These are phyloP conservation scores for Tokudaia muenninki DNA, from an alignment of 2,797 vertebrate species.

Conservation along the genomic window DNA sequence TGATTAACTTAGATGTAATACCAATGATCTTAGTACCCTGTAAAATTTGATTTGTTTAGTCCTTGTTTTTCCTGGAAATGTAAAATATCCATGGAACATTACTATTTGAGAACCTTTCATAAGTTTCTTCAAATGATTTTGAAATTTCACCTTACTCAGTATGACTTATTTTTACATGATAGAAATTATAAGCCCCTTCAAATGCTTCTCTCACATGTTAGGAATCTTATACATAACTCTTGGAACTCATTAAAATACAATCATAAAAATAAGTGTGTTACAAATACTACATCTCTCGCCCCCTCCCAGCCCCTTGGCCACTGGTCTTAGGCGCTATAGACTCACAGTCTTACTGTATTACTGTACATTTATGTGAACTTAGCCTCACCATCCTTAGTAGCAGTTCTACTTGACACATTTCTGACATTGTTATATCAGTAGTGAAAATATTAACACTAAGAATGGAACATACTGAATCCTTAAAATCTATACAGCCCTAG, in stretches of 20 bases:
- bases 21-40: not conserved
- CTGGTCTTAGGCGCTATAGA: conserved; percentile 14
- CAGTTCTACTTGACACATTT: conserved; percentile 83
- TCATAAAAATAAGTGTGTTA: conserved; percentile 77
- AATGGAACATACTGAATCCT: conserved; percentile 82
- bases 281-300: conserved; percentile 77
- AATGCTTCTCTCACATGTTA: conserved; percentile 82
- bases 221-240: conserved; percentile 70
- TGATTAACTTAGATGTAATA: conserved; percentile 42
- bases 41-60: conserved; percentile 26
- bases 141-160: conserved; percentile 53
- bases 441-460: conserved; percentile 84
- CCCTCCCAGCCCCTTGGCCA: not conserved
- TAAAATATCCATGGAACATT: not conserved
- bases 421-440: conserved; percentile 85
- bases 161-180: conserved; percentile 61
- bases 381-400: conserved; percentile 77
- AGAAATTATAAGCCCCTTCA: conserved; percentile 83
- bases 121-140: conserved; percentile 19
- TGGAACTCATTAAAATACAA: conserved; percentile 78
- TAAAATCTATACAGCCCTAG: conserved; percentile 59
- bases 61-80: not conserved
- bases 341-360: conserved; percentile 74
- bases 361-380: conserved; percentile 75
- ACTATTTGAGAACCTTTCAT: not conserved